These are phyloP conservation scores for Pipra filicauda DNA, from an alignment of 2,113 vertebrate genomes.

Conservation along the genomic window DNA sequence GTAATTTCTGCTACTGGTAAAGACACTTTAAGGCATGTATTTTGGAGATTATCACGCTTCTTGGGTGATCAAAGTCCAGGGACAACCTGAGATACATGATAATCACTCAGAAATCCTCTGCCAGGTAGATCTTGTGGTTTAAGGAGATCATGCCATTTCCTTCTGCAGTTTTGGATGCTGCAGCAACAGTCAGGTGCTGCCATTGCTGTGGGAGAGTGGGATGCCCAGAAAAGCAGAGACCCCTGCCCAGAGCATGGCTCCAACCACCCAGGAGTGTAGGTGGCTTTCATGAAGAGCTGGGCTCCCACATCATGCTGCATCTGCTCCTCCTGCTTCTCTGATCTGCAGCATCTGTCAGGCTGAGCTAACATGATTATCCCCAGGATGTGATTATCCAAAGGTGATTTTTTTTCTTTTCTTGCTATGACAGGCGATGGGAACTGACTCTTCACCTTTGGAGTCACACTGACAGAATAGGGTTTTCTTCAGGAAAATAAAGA, in stretches of 20 bases:
- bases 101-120: neutral
- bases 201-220: neutral
- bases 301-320: neutral
- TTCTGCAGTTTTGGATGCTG: neutral
- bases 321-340: neutral
- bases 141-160: neutral
- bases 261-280: neutral
- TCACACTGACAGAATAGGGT: rapidly evolving
- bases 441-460: constrained; percentile 8
- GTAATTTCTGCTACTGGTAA: neutral
- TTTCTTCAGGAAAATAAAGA: neutral
- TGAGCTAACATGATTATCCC: constrained; percentile 14
- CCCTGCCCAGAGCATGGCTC: neutral
- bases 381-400: constrained; percentile 5
- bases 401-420: neutral
- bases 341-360: neutral
- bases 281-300: neutral
- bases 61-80: neutral
- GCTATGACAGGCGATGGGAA: neutral
- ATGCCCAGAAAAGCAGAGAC: neutral
- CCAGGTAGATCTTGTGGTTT: neutral
- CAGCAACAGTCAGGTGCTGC: neutral
- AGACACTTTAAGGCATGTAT: rapidly evolving
- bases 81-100: neutral
- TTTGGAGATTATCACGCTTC: neutral